Evolutionary conservation across 2,888 invertebrate genomes (phyloP), one percentile per base, ranked within the genome.

Genomic region (Oligia strigilis): DNA sequence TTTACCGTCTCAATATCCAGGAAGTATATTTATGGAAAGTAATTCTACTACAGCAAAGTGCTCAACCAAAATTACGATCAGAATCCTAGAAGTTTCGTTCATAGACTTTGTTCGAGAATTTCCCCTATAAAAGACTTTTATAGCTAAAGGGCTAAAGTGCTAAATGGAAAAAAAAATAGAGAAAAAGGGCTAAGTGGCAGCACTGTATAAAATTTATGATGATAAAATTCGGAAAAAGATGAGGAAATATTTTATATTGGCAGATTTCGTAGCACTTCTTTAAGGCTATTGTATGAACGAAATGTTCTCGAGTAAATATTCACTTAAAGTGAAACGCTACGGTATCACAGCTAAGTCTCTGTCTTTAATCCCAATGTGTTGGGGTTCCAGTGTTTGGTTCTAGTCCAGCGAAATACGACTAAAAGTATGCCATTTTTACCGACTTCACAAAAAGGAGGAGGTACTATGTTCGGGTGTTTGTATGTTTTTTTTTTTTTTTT

Each of bases 91-190:
- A 58, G 13, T 17, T 58, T 60, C 14, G 0, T 17, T 9, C 23
- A 40, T 65, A 67, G n/a, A 49, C 14, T 58, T 75, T 40, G 1
- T 69, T 72, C 29, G 6, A 66, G 36, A 43, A n/a, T 49, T 73
- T 70, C 23, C 1, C 49, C 62, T 67, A 65, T 74, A 85, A 83
- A 85, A 9, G n/a, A 8, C 0, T 74, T 81, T 85, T 81, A 77
- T 81, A 14, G 67, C 58, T 23, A 46, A 36, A 43, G 17, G 49
- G 49, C 58, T 72, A 29, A 82, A 71, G 40, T 11, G 40, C 49
- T 14, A 75, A 19, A 8, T 58, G 55, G 9, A 58, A 58, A 58
- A 55, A 55, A 23, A 52, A 17, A 52, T 5, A 19, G 17, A 17
- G 17, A 5, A 52, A 52, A 55, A 19, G 55, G 19, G 55, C 19